A percentile compares a stretch with the other conserved stretches of the same genome.
Conservation (phyloP, 2,888 invertebrate genomes). For the Limnephilus marmoratus region DNA sequence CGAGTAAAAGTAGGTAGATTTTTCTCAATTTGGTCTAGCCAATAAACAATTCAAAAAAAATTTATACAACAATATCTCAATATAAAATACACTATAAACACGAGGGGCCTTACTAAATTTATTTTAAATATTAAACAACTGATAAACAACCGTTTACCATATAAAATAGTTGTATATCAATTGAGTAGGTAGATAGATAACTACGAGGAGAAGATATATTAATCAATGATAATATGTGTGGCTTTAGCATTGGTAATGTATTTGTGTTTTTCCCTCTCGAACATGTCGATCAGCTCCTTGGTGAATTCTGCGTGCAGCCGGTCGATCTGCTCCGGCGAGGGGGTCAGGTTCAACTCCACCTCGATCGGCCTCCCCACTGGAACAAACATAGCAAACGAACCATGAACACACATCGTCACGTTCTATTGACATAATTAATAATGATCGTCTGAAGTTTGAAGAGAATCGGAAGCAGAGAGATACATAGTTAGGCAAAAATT, state of each 20-base stretch:
- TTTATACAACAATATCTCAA: not conserved
- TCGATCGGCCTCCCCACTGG: slow-evolving; percentile 92
- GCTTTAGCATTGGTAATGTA: slow-evolving; percentile 82
- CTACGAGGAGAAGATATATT: not conserved
- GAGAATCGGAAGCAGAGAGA: not conserved
- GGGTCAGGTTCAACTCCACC: slow-evolving; percentile 83
- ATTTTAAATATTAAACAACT: no score
- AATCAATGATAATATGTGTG: slow-evolving; percentile 74
- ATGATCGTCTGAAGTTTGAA: not conserved
- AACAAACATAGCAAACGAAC: slow-evolving; percentile 67
- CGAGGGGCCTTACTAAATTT: no score
- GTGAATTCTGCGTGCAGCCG: slow-evolving; percentile 87
- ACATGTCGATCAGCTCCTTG: slow-evolving; percentile 82
- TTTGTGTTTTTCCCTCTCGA: slow-evolving; percentile 89
- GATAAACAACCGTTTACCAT: no score
- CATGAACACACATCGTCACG: not conserved
- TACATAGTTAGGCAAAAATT: no score
- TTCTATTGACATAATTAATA: not conserved
- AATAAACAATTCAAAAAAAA: no score
- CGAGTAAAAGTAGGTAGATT: no score
- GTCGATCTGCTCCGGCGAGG: slow-evolving; percentile 86
- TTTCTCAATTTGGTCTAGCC: no score
- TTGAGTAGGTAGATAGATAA: no score
- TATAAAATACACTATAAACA: not conserved
- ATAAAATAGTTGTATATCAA: no score